Conservation (phyloP, 2,113 vertebrate species). For the Carassius auratus region DNA sequence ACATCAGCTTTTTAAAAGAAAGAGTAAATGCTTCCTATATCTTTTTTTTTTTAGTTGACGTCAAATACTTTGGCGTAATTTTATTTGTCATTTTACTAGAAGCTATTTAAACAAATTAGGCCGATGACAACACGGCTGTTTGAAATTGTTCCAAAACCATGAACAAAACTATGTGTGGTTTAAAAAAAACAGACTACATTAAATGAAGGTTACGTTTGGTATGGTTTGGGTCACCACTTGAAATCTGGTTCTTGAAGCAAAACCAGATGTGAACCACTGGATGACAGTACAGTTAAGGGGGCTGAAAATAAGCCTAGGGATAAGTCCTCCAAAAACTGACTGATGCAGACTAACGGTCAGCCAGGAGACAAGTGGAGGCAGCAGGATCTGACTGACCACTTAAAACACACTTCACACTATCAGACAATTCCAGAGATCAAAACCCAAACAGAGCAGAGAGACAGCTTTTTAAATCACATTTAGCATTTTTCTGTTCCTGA, state of each 20-base stretch:
- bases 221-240: background rate
- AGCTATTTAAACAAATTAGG: background rate
- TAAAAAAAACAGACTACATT: background rate
- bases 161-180: background rate
- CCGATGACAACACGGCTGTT: background rate
- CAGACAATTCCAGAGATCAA: conserved; percentile 74
- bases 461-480: conserved; percentile 66
- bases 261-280: conserved; percentile 13
- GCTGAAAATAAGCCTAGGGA: conserved; percentile 32
- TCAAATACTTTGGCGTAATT: background rate
- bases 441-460: conserved; percentile 77
- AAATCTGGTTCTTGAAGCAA: background rate
- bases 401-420: conserved; percentile 75
- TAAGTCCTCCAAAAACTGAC: conserved; percentile 29
- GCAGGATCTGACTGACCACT: conserved; percentile 68
- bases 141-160: background rate
- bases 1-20: background rate
- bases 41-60: background rate
- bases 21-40: background rate
- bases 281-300: background rate
- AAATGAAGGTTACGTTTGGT: background rate
- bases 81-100: background rate
- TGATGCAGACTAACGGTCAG: conserved; percentile 42
- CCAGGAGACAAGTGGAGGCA: conserved; percentile 41
- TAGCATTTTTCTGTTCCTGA: conserved; percentile 68